These are phyloP conservation scores for Platycercus adscitus DNA, from an alignment of 2,113 vertebrate genomes.

Conservation along the genomic window DNA sequence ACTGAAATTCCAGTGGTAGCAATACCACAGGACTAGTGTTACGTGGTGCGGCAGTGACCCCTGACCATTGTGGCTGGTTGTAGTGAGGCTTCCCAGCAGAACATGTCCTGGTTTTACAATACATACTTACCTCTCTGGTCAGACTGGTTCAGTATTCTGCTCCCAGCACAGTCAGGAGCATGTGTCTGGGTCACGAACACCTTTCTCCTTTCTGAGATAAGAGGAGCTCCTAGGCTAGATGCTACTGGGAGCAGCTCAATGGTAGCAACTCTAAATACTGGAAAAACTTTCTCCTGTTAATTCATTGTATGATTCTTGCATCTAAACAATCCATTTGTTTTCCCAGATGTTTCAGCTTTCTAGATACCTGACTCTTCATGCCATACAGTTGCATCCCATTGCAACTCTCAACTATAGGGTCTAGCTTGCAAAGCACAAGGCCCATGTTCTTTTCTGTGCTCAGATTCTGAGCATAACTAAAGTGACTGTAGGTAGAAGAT, in stretches of 20 bases:
- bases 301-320: background rate
- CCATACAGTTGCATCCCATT: background rate
- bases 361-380: background rate
- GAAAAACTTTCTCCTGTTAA: background rate
- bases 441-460: background rate
- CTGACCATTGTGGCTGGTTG: background rate
- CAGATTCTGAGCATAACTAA: background rate
- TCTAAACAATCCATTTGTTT: background rate
- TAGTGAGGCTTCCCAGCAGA: background rate
- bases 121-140: background rate
- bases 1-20: background rate
- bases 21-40: background rate
- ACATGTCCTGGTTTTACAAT: background rate
- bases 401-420: background rate
- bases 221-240: background rate
- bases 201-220: background rate
- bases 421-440: accelerated
- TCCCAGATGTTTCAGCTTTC: background rate
- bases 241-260: background rate
- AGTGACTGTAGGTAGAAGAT: background rate
- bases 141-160: background rate
- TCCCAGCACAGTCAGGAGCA: background rate
- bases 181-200: background rate
- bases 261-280: background rate
- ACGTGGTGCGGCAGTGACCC: background rate